Evolutionary conservation across 1,140 invertebrate genomes (phyloP), one percentile per base, ranked within the genome.

Genomic region (Choristoneura fumiferana): DNA sequence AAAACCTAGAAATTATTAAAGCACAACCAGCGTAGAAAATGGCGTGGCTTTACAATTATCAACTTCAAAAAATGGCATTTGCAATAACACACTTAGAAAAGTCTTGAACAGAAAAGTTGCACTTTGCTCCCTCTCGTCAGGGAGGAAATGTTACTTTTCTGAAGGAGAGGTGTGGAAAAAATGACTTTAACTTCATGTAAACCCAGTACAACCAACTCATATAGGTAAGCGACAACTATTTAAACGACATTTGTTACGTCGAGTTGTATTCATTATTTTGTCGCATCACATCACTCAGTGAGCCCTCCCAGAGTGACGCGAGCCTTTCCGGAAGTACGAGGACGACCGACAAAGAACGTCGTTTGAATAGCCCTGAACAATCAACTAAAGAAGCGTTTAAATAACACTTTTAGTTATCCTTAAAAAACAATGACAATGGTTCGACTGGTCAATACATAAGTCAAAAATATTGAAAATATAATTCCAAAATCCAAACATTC

Each of bases 251-350:
- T 71, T 76, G 63, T 74, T 66, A 68, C 57, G 15, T 56, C 33
- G 62, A 40, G 45, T 71, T 69, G 62, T 68, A 63, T 68, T 65
- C 56, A 69, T 65, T 66, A 66, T 64, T 68, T 62, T 67, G 67
- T 70, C 60, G 61, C 65, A 60, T 56, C 63, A 38, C 63, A 72
- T 72, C 64, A 66, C 65, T 68, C 65, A 65, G 60, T 60, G 52
- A 53, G 67, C 62, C 75, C 75, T 62, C 75, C 72, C 69, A 71
- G 53, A 62, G 36, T 45, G 69, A 60, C 64, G 53, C 61, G 57
- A 64, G 57, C n/a, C 43, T 37, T 14, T 60, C 63, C 66, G 66
- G 68, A 71, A 71, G 65, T 69, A 53, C 58, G 56, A 53, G 49
- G 12, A 13, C 36, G 12, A 22, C 58, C 60, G 62, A 68, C 61